Evolutionary conservation across 2,888 invertebrate genomes (phyloP).

Genomic region (Erebia aethiops): DNA sequence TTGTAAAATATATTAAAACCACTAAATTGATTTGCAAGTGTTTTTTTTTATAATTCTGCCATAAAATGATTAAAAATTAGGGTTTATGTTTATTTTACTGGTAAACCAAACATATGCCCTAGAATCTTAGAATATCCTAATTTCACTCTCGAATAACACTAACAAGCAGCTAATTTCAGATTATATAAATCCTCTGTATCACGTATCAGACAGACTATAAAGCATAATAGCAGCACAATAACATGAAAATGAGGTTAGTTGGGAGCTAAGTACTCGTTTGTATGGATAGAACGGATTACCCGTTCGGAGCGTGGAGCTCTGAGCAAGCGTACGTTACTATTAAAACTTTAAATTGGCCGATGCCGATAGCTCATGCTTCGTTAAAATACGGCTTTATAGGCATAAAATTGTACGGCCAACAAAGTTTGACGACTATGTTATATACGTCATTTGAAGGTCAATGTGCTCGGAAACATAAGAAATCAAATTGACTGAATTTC

Average conservation of each 20-base stretch:
- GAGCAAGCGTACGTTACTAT: conserved; percentile 41
- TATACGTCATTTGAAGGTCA: background rate
- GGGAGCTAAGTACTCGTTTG: conserved; percentile 37
- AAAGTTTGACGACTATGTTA: background rate
- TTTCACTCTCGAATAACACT: too few relatives aligned
- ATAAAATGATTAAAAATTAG: too few relatives aligned
- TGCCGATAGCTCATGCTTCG: conserved; percentile 44
- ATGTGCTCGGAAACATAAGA: background rate
- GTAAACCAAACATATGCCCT: too few relatives aligned
- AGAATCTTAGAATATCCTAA: too few relatives aligned
- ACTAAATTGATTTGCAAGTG: too few relatives aligned
- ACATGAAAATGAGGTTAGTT: conserved; percentile 43
- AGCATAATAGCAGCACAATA: conserved; percentile 40
- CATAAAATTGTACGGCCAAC: conserved; percentile 11
- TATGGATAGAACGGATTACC: conserved; percentile 40
- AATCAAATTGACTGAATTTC: background rate
- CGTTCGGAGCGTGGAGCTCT: conserved; percentile 39
- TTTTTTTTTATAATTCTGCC: too few relatives aligned
- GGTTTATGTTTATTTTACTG: too few relatives aligned
- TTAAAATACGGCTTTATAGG: conserved; percentile 32
- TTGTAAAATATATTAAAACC: too few relatives aligned
- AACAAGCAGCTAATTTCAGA: background rate
- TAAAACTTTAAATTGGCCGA: conserved; percentile 53
- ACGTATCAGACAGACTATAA: background rate
- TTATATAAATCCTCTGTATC: background rate